Conservation (phyloP, 1,140 invertebrate genomes). For the Diplogasteroides magnus region DNA sequence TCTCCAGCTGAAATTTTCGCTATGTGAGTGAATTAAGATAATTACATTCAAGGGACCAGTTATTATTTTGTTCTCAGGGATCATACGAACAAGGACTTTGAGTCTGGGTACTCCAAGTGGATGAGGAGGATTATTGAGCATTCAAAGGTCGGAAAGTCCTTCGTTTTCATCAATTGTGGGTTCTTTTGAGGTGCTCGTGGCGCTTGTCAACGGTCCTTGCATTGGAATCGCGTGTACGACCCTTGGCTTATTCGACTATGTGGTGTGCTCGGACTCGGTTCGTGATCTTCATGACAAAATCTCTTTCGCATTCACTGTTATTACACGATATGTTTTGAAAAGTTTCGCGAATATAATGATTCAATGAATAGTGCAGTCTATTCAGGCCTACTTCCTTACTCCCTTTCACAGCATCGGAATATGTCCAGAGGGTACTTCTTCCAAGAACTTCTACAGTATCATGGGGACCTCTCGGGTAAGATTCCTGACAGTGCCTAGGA, state of each 20-base stretch:
- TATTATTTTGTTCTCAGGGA: too few relatives aligned
- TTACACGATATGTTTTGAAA: too few relatives aligned
- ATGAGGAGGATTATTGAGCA: not conserved
- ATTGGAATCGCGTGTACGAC: slow-evolving; percentile 79
- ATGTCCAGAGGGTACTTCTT: not conserved
- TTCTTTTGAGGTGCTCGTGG: slow-evolving; percentile 71
- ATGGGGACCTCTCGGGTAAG: not conserved
- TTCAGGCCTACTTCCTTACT: not conserved
- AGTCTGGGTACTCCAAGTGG: not conserved
- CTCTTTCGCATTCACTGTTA: too few relatives aligned
- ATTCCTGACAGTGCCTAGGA: not conserved
- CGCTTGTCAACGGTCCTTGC: slow-evolving; percentile 82
- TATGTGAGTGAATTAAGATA: slow-evolving; percentile 28
- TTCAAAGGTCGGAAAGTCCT: not conserved
- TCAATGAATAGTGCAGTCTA: too few relatives aligned
- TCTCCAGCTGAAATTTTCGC: slow-evolving; percentile 7
- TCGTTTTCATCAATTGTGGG: not conserved
- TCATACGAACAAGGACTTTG: not conserved
- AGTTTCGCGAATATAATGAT: too few relatives aligned
- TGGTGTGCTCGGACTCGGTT: slow-evolving; percentile 72
- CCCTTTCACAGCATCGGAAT: not conserved
- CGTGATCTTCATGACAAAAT: not conserved
- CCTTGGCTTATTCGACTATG: slow-evolving; percentile 75
- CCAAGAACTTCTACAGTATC: not conserved
- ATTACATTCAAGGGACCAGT: too few relatives aligned